Evolutionary conservation across 2,888 invertebrate genomes (phyloP).

Genomic region (Chironomus riparius): DNA sequence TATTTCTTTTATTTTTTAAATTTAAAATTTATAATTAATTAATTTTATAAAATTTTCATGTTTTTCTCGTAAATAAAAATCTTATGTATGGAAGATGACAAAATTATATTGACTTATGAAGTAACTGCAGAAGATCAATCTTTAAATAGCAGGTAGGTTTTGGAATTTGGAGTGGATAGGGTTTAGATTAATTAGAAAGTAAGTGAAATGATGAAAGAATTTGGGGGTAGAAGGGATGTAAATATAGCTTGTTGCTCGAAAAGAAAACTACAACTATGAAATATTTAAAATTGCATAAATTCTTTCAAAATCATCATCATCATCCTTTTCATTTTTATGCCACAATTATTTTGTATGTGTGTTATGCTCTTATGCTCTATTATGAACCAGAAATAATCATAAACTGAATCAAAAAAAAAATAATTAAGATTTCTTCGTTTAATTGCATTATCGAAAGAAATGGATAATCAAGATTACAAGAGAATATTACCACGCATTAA

Average conservation of each 20-base stretch:
- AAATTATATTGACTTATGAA: not conserved
- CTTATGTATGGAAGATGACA: conserved; percentile 1
- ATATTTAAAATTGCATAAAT: not conserved
- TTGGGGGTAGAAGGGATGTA: too few relatives aligned
- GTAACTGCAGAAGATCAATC: not conserved
- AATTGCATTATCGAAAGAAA: conserved; percentile 10
- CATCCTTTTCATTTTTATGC: not conserved
- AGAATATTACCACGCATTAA: conserved; percentile 17
- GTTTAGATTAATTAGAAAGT: too few relatives aligned
- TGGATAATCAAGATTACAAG: conserved; percentile 1
- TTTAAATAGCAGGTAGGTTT: not conserved
- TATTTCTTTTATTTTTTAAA: not conserved
- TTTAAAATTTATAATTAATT: not conserved
- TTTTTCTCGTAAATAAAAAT: not conserved
- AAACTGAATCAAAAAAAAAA: too few relatives aligned
- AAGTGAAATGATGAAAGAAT: too few relatives aligned
- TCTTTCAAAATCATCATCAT: not conserved
- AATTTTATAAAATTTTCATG: not conserved
- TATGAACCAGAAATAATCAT: not conserved
- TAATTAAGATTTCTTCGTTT: not conserved
- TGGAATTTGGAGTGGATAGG: too few relatives aligned
- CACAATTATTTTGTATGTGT: not conserved
- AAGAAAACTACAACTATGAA: not conserved
- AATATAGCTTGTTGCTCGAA: too few relatives aligned
- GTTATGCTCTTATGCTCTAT: not conserved